phyloP scores from a whole-genome alignment of 2,113 vertebrate species.

The Paraplagusia blochii region DNA sequence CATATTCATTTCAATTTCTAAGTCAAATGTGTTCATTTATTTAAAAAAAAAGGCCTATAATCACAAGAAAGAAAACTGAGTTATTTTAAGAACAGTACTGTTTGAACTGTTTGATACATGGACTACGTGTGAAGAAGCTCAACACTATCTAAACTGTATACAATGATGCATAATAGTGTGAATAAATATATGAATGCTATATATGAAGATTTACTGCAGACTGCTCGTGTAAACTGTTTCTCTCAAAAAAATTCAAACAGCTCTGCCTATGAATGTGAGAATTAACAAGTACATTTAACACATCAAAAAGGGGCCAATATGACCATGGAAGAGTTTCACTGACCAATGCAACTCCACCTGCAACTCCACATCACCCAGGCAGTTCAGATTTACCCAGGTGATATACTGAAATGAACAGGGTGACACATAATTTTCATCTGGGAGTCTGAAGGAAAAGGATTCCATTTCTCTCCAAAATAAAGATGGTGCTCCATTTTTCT shows the following conservation, averaged over 20 bases:
- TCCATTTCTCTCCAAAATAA: slow-evolving; percentile 67
- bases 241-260: slow-evolving; percentile 10
- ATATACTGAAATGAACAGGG: slow-evolving; percentile 56
- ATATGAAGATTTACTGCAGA: no score
- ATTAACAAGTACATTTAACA: slow-evolving; percentile 22
- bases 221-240: neutral
- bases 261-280: neutral
- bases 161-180: no score
- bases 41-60: no score
- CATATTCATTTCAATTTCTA: no score
- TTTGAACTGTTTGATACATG: no score
- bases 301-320: slow-evolving; percentile 24
- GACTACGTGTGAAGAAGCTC: no score
- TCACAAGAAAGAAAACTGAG: no score
- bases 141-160: no score
- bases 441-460: slow-evolving; percentile 58
- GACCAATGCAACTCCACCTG: slow-evolving; percentile 42
- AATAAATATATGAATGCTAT: no score
- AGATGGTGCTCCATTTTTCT: slow-evolving; percentile 42
- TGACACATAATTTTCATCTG: slow-evolving; percentile 58
- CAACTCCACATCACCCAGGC: neutral
- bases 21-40: no score
- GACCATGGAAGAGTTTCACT: slow-evolving; percentile 34
- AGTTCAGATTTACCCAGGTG: slow-evolving; percentile 43
- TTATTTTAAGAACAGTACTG: no score